Base-by-base conservation (phyloP, 1,140 invertebrate species). In the Sycophaga agraensis region DNA sequence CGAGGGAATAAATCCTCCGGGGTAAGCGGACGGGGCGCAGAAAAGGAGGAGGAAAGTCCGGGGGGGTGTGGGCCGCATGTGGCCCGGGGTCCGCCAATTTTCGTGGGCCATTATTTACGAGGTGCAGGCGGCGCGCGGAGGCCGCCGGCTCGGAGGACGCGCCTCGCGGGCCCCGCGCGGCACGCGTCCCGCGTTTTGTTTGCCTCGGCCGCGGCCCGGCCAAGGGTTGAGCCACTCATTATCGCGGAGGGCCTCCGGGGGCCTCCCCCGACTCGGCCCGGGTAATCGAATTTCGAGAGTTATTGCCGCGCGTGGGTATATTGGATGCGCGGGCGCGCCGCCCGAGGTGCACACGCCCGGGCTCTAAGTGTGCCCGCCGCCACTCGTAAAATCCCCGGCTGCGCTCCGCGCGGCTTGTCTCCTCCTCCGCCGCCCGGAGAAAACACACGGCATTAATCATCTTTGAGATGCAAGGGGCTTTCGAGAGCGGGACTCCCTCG, bases 241-340 rank as follows among this genome's bases (percentile, higher is more conserved):
- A 76, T 70, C 72, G 58, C 54, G 34, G 17, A 45, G 48, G 60
- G 72, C 34, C 60, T 71, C 66, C 64, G 55, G 68, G 76, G 65
- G 45, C 45, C 68, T 40, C 45, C 37, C 65, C 64, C 16, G 49
- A 17, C 28, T 9, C 11, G 26, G 21, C 42, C 43, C 70, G 66
- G 68, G 68, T 75, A 78, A 77, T 77, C 76, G 76, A 77, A 78
- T 78, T 78, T 74, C 66, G 58, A 71, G 68, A 78, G 72, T 76
- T 76, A 78, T 74, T 71, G 73, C 74, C 69, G 59, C 45, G 63
- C 53, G 34, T n/a, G n/a, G n/a, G n/a, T n/a, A n/a, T n/a, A n/a
- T n/a, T n/a, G n/a, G n/a, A n/a, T n/a, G n/a, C 53, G 46, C 28
- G 54, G 50, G 26, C 28, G 39, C 51, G 24, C 19, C 28, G 26